Evolutionary conservation across 2,113 vertebrate species (phyloP).

Genomic region (Thymallus thymallus): DNA sequence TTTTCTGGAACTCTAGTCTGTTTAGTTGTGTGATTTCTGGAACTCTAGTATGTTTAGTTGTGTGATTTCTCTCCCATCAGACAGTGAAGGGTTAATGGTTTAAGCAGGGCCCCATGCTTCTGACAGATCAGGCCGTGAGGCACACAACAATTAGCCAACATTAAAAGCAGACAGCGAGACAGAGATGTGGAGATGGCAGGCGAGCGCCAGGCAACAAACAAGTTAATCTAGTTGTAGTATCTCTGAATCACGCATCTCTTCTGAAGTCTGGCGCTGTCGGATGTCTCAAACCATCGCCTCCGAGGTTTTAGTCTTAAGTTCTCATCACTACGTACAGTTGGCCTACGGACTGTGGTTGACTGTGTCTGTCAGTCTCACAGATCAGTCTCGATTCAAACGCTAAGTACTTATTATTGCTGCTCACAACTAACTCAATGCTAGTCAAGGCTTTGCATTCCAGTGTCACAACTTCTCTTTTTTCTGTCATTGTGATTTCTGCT

Average conservation of each 20-base stretch:
- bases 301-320: not conserved
- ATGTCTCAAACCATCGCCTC: not conserved
- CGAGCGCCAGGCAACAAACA: slow-evolving; percentile 8
- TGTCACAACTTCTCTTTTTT: not conserved
- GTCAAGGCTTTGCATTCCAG: not conserved
- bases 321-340: no score
- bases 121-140: not conserved
- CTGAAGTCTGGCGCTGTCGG: not conserved
- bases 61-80: not conserved
- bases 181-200: not conserved
- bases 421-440: not conserved
- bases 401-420: not conserved
- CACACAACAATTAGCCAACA: slow-evolving; percentile 2
- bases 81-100: not conserved
- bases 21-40: not conserved
- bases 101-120: not conserved
- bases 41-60: not conserved
- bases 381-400: not conserved
- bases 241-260: slow-evolving; percentile 3
- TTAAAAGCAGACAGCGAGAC: not conserved
- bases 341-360: not conserved
- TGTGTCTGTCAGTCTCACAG: slow-evolving; percentile 4
- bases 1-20: no score
- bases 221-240: slow-evolving; percentile 11
- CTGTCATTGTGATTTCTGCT: not conserved